Base-by-base conservation (phyloP, 2,888 invertebrate species). In the Dicyrtomina minuta region DNA sequence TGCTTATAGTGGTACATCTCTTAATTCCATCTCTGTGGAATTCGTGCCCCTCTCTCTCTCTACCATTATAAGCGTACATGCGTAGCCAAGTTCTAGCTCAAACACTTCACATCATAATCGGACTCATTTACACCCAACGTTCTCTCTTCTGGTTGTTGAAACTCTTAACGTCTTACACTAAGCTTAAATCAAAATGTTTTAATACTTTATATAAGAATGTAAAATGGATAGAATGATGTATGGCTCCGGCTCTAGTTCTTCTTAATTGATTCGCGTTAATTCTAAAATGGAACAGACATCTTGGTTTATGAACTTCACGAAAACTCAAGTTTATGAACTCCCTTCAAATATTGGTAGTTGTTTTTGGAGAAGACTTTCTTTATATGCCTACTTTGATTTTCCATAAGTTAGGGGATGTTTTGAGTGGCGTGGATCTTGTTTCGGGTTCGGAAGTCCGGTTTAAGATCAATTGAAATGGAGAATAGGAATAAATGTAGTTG, bases 61-160 rank as follows among this genome's bases (percentile, higher is more conserved):
- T 12, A 4, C 17, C 4, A n/a, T 3, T 12, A 15, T 46, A 4
- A 15, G 46, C 17, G 46, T 46, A 46, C 46, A 46, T 46, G 46
- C 20, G 10, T 22, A 20, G 13, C 39, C 41, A 41, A 17, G 20
- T 41, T 41, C 51, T 51, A 41, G 41, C 39, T 70, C 70, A 70
- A 70, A 66, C 70, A 70, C 70, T 70, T 70, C 61, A 70, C 66
- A 55, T 66, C 70, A 70, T 70, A 70, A 70, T 70, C 70, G 70
- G 66, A 66, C 70, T 70, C 70, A 70, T 70, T 70, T 70, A 70
- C 60, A 65, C 65, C 33, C 65, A 51, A 53, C 65, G 41, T 33
- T 53, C 53, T 17, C 64, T 27, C n/a, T n/a, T n/a, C n/a, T n/a
- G n/a, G n/a, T n/a, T n/a, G 24, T 20, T 22, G 55, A 26, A 55